Base-by-base conservation (phyloP, 2,888 invertebrate genomes). In the Perithous albicinctus region DNA sequence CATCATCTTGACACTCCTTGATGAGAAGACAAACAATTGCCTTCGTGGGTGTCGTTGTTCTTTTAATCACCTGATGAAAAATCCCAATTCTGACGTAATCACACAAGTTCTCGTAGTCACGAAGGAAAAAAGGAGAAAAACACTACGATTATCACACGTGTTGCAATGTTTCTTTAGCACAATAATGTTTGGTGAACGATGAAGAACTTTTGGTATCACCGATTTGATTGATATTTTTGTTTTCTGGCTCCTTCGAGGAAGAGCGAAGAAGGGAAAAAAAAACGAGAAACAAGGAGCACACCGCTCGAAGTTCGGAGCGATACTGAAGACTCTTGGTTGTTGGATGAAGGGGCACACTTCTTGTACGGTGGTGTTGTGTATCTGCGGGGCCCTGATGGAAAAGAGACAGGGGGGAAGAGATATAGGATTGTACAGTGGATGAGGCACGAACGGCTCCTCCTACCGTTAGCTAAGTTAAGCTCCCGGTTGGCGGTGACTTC, bases 401-500 rank as follows among this genome's bases (percentile, higher is more conserved):
- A 48, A 61, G 56, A 18, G 41, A 41, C 51, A 12, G 54, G 29
- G 61, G n/a, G n/a, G n/a, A n/a, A n/a, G n/a, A 56, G 64, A 48
- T 59, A 61, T 63, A 23, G 43, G 23, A 59, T 48, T 35, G 35
- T 2, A 63, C 74, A 41, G 29, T 23, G 51, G 59, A 41, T 29
- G n/a, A 43, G 46, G 43, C 84, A 89, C 87, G 87, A 59, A 41
- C 85, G 87, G 90, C 91, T 89, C 91, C 91, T 90, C 91, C 91
- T 91, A 88, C 89, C 88, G 88, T 88, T 87, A 80, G 86, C 75
- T 82, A 85, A 88, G 85, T 87, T 87, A 78, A 84, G 87, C 86
- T 89, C 87, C 89, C 91, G 91, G 91, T 91, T 91, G 91, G 87
- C 89, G 88, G 83, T 78, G 86, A 88, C 88, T 89, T 88, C 89